These are phyloP conservation scores for Cotesia typhae DNA, from an alignment of 1,140 invertebrate species.

Conservation along the genomic window DNA sequence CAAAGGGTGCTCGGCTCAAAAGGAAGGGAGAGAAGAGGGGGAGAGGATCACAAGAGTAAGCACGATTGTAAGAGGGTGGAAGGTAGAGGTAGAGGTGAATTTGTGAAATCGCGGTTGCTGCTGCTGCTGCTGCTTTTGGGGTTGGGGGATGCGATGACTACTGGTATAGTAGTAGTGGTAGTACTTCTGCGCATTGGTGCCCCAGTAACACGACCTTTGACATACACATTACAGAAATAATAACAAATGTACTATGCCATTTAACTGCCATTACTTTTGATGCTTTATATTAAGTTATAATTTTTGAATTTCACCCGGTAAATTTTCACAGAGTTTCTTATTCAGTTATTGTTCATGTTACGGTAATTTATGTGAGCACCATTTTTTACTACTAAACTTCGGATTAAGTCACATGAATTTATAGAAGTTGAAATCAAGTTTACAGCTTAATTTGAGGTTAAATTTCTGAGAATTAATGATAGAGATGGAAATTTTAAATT, in stretches of 20 bases:
- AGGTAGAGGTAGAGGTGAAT: background rate
- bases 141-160: background rate
- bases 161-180: conserved; percentile 17
- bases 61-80: background rate
- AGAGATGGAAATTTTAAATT: too few species aligned
- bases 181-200: conserved; percentile 61
- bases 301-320: too few species aligned
- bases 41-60: background rate
- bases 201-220: conserved; percentile 62
- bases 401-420: too few species aligned
- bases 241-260: background rate
- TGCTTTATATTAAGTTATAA: too few species aligned
- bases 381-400: too few species aligned
- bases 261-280: too few species aligned
- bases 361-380: too few species aligned
- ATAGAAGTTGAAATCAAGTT: too few species aligned
- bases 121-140: background rate
- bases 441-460: too few species aligned
- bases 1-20: conserved; percentile 22
- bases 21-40: conserved; percentile 13
- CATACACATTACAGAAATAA: conserved; percentile 8
- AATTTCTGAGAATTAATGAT: too few species aligned
- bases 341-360: too few species aligned
- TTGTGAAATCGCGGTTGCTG: background rate
- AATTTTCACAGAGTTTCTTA: too few species aligned